Base-by-base conservation (phyloP, 2,113 vertebrate species). In the Numida meleagris region DNA sequence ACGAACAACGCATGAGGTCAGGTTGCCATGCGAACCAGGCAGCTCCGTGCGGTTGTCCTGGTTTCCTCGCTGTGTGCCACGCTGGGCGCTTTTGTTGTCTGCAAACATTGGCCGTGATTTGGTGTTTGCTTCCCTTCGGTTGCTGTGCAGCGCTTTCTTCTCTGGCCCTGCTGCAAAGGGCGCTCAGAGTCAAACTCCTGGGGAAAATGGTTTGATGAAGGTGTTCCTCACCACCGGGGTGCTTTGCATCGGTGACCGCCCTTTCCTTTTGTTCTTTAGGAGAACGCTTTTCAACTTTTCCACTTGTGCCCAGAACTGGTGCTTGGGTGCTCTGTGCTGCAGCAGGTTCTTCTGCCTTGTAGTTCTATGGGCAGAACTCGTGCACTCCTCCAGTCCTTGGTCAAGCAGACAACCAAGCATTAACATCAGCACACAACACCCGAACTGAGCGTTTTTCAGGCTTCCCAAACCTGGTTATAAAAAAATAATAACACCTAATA, bases 61-160 rank as follows among this genome's bases (percentile, higher is more conserved):
- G 34, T 61, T 75, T 33, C 85, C 58, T 36, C 46, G 24, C 48
- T 68, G 40, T 59, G 91, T 86, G 78, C 78, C 50, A 18, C 4
- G 8, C 17, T 1, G 10, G 48, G 20, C 0, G 0, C 3, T 91
- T 67, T 31, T 55, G 43, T 82, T 5, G 4, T 23, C 80, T 51
- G 66, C 48, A 66, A 66, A 73, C n/a, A 43, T 9, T 2, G 0
- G 27, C 34, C 23, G 31, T 86, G 20, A 4, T 70, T 90, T 63
- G 65, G 1, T 58, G 29, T 85, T 87, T 72, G 7, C 24, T 93
- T 82, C 66, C 46, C 61, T 76, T 43, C 46, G 24, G 75, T 93
- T 78, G 57, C 57, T 42, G 40, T 48, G 86, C 80, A 77, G 24
- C 45, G 1, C 72, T 58, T 82, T 21, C 7, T 67, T 83, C 34